phyloP scores from a whole-genome alignment of 92 coral and sea anemone species.

The Hydrozoanthus gracilis region DNA sequence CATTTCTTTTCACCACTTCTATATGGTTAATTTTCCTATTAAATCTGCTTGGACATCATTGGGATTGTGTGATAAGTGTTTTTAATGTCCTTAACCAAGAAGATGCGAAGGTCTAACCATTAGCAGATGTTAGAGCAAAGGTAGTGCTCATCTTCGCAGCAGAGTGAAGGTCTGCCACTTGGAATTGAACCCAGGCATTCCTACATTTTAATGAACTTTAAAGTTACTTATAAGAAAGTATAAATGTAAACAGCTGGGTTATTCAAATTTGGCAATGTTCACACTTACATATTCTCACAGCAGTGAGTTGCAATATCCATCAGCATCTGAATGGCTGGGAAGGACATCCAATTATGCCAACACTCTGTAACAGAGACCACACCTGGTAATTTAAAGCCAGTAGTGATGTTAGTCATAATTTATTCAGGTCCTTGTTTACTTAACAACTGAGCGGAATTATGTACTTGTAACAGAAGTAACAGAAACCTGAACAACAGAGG shows the following conservation, averaged over 20 bases:
- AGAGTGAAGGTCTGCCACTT: neutral
- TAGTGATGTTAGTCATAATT: neutral
- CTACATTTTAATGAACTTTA: neutral
- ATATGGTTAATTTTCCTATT: neutral
- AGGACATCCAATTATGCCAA: conserved; percentile 95
- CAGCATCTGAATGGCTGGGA: conserved; percentile 94
- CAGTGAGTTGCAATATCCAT: conserved; percentile 95
- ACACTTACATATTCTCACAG: conserved; percentile 89
- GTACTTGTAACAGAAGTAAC: too few species aligned
- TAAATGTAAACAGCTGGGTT: neutral
- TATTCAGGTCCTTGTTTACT: too few species aligned
- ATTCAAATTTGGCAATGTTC: neutral
- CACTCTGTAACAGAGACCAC: conserved; percentile 92
- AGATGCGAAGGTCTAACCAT: too few species aligned
- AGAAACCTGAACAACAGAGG: too few species aligned
- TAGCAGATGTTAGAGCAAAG: too few species aligned
- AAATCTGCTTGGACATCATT: neutral
- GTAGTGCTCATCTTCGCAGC: neutral
- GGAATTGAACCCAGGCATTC: neutral
- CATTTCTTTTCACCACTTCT: neutral
- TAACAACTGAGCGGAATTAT: too few species aligned
- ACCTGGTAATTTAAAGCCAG: conserved; percentile 50
- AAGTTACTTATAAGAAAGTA: neutral
- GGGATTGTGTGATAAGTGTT: neutral
- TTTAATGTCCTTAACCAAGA: neutral